Conservation (phyloP, 2,797 vertebrate genomes). For the Lateolabrax maculatus region DNA sequence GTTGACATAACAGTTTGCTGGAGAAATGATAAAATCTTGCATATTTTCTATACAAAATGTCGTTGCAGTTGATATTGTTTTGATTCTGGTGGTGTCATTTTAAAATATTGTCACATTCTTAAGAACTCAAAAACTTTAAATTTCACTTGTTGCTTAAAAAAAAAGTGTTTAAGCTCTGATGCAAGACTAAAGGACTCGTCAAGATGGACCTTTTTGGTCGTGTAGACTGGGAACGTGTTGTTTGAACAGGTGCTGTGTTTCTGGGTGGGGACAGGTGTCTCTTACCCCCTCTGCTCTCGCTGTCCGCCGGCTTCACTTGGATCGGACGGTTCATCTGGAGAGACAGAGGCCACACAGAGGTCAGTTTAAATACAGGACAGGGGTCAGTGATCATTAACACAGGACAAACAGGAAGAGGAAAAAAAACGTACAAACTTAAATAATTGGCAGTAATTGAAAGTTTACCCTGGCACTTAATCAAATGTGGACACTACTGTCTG, state of each 20-base stretch:
- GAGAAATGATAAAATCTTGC: not conserved
- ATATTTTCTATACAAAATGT: not conserved
- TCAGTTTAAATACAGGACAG: constrained; percentile 21
- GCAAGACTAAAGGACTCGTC: not conserved
- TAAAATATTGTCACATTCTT: not conserved
- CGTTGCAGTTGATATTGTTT: not conserved
- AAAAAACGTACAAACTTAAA: not conserved
- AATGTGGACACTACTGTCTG: not conserved
- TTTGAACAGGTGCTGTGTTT: constrained; percentile 68
- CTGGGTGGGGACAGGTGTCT: constrained; percentile 53
- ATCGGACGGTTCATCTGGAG: constrained; percentile 98
- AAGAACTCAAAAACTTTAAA: not conserved
- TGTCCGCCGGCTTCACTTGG: constrained; percentile 99
- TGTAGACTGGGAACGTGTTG: constrained; percentile 30
- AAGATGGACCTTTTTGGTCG: not conserved
- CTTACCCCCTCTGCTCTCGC: constrained; percentile 99
- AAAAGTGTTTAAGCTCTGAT: not conserved
- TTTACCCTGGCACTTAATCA: constrained; percentile 4
- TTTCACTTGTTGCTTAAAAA: not conserved
- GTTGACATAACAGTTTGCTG: constrained; percentile 14
- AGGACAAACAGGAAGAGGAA: not conserved
- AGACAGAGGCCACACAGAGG: constrained; percentile 24
- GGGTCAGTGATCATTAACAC: not conserved
- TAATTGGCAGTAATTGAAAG: not conserved
- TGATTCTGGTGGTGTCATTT: not conserved